Base-by-base conservation (phyloP, 1,140 invertebrate genomes). In the Conus betulinus region DNA sequence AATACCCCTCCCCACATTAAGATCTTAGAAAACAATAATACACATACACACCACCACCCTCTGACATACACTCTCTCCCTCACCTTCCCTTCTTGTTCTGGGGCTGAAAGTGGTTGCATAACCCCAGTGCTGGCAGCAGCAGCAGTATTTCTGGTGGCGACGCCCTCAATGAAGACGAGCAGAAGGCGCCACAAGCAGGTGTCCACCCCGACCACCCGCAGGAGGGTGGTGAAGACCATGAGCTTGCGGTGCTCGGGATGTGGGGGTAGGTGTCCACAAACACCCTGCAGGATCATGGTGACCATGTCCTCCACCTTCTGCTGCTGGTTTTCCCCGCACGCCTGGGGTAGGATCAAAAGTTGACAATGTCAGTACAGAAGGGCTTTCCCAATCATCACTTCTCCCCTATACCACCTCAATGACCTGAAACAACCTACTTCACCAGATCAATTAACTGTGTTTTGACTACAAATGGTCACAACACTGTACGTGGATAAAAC, bases 241-340 rank as follows among this genome's bases (percentile, higher is more conserved):
- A 97, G 94, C 71, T 98, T 96, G 74, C 98, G 96, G 95, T 99
- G 98, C 91, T 97, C 97, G 98, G 98, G 81, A 99, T 98, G 95
- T 99, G 98, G 2, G 97, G 96, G 39, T 98, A 96, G 1, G 98
- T 97, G 93, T 98, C 97, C 0, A 98, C 97, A 95, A 99, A 99
- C 39, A 98, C 97, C 53, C 98, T 96, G n/a, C n/a, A 99, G 91
- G 39, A 95, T 95, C 67, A 98, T 97, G 17, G 96, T 96, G 27
- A 97, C 96, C 57, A 96, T 94, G 53, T 95, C 93, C 10, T 79
- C 90, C 89, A 52, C 90, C 87, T 63, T 88, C 8, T 90, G 89
- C 78, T 87, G 90, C 27, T 82, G 90, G 60, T 91, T 88, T 39
- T 93, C 91, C 76, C 92, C 91, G 92, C 93, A 94, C 15, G 93